Percentiles rank a stretch among this genome's conserved stretches.
Evolutionary conservation across 2,113 vertebrate species (phyloP).

Genomic region (Ochotona princeps): DNA sequence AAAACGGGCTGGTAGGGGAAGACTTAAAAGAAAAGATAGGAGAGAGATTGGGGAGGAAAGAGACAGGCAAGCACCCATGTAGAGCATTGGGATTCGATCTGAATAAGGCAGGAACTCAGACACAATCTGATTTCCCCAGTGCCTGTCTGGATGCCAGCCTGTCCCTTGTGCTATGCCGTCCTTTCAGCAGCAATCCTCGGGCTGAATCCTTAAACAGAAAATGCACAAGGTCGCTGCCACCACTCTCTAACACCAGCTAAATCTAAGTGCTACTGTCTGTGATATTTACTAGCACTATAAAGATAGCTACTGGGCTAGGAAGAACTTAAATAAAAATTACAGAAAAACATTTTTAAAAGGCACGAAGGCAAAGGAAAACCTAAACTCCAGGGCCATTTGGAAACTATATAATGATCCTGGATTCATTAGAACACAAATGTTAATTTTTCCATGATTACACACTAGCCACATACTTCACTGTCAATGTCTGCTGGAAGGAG

Average conservation of each 20-base stretch:
- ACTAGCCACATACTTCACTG: neutral
- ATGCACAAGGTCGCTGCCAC: neutral
- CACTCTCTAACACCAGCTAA: neutral
- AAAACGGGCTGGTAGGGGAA: conserved; percentile 50
- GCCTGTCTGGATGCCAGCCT: conserved; percentile 63
- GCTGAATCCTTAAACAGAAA: conserved; percentile 70
- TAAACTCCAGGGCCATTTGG: neutral
- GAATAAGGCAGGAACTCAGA: conserved; percentile 53
- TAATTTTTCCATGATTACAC: neutral
- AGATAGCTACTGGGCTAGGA: neutral
- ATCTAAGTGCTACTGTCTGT: conserved; percentile 4
- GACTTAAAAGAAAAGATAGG: neutral
- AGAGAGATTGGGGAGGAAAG: neutral
- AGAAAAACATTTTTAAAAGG: neutral
- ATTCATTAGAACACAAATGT: neutral
- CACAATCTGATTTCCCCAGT: conserved; percentile 61
- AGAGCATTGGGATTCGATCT: conserved; percentile 9
- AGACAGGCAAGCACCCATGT: conserved; percentile 26
- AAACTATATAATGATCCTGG: neutral
- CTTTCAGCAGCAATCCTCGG: conserved; percentile 41
- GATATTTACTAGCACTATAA: neutral
- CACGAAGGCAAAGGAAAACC: neutral
- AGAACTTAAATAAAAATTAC: neutral
- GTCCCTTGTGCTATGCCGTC: neutral
- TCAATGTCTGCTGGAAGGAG: neutral